Percentiles rank a stretch among this genome's conserved stretches.
Conservation (phyloP, 2,888 invertebrate genomes). For the Drosophila atripex region DNA sequence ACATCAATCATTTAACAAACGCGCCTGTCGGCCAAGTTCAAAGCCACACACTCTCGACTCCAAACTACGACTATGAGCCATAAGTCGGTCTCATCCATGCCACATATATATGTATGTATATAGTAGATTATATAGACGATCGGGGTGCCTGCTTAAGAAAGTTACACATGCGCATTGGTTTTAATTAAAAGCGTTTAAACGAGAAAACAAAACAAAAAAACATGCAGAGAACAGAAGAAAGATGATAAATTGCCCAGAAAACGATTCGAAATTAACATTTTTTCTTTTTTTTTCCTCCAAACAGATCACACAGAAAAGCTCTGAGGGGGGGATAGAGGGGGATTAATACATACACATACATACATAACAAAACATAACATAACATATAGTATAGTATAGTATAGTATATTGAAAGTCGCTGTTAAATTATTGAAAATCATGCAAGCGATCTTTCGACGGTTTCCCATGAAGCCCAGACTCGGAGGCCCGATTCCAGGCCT, state of each 20-base stretch:
- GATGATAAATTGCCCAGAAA: slow-evolving; percentile 78
- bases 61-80: slow-evolving; percentile 31
- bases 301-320: slow-evolving; percentile 28
- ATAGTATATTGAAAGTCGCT: slow-evolving; percentile 62
- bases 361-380: too few relatives aligned
- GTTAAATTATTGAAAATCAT: slow-evolving; percentile 79
- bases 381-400: too few relatives aligned
- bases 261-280: slow-evolving; percentile 76
- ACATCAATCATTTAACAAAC: slow-evolving; percentile 83
- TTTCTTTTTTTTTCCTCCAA: slow-evolving; percentile 28
- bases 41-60: slow-evolving; percentile 50
- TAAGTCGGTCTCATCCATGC: neutral
- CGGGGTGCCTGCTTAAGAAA: slow-evolving; percentile 61
- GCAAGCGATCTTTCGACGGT: slow-evolving; percentile 56
- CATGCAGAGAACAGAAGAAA: slow-evolving; percentile 34
- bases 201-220: slow-evolving; percentile 52
- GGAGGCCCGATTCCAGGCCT: slow-evolving; percentile 30
- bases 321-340: slow-evolving; percentile 6
- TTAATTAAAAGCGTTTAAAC: slow-evolving; percentile 81
- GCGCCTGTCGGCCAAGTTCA: slow-evolving; percentile 82
- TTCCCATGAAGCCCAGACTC: slow-evolving; percentile 72
- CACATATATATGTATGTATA: too few relatives aligned
- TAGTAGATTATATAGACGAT: slow-evolving; percentile 12
- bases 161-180: slow-evolving; percentile 81
- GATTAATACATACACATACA: too few relatives aligned